Conservation (phyloP, 2,888 invertebrate genomes). For the Cistogaster globosa region DNA sequence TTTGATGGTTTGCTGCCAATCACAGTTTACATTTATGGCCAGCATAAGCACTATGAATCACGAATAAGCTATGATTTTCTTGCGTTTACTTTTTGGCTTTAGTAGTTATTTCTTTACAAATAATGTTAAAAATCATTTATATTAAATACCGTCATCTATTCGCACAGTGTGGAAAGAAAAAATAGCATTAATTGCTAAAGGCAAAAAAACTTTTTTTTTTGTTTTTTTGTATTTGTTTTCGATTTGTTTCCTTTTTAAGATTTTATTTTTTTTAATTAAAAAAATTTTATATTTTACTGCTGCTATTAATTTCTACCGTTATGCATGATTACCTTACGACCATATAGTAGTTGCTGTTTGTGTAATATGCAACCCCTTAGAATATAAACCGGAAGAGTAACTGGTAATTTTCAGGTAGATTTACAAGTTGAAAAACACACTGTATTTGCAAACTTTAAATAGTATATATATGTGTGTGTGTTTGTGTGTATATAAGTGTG, state of each 20-base stretch:
- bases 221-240: background rate
- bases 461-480: background rate
- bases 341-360: constrained; percentile 16
- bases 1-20: constrained; percentile 70
- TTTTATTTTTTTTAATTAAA: background rate
- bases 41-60: constrained; percentile 67
- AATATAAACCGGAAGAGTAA: constrained; percentile 51
- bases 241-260: background rate
- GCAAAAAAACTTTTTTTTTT: background rate
- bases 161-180: background rate
- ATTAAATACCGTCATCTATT: constrained; percentile 34
- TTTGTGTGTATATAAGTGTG: background rate
- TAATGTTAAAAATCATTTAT: constrained; percentile 35
- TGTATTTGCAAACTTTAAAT: background rate
- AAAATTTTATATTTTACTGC: background rate
- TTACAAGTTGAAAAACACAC: background rate
- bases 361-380: constrained; percentile 31
- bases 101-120: constrained; percentile 47
- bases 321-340: background rate
- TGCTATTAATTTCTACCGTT: constrained; percentile 8
- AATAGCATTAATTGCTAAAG: constrained; percentile 8
- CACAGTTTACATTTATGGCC: constrained; percentile 59
- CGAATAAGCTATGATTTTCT: constrained; percentile 49
- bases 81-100: constrained; percentile 29
- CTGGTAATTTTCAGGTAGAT: constrained; percentile 46